These are phyloP conservation scores for Actenoides hombroni DNA, from an alignment of 2,113 vertebrate species.

Conservation along the genomic window DNA sequence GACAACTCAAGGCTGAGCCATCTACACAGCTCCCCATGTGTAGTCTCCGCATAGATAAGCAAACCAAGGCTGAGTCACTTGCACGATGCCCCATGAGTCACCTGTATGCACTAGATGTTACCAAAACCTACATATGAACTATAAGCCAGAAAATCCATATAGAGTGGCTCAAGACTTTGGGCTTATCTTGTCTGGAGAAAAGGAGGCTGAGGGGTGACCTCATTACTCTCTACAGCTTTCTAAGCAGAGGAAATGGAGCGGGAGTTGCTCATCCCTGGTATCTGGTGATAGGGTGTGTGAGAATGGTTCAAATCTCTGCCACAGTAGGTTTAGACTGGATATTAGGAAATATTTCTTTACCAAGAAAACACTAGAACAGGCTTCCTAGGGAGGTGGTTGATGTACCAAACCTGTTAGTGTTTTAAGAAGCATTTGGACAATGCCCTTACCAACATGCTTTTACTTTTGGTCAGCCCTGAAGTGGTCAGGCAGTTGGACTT, in stretches of 20 bases:
- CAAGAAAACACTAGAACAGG: neutral
- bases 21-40: too few relatives aligned
- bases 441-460: neutral
- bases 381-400: neutral
- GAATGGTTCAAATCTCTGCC: neutral
- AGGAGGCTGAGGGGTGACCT: too few relatives aligned
- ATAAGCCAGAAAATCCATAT: too few relatives aligned
- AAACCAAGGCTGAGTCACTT: too few relatives aligned
- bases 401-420: neutral
- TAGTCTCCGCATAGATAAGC: too few relatives aligned
- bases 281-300: neutral
- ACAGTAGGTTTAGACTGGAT: neutral
- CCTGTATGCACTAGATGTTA: too few relatives aligned
- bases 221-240: neutral
- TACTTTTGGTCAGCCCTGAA: neutral
- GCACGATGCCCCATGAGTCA: too few relatives aligned
- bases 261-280: neutral
- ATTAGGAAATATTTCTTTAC: neutral
- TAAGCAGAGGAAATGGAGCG: neutral
- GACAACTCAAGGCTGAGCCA: too few relatives aligned
- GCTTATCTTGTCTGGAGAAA: neutral
- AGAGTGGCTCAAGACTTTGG: neutral
- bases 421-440: neutral
- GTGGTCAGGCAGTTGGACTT: neutral
- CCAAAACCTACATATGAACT: too few relatives aligned